Conservation (phyloP, 2,797 vertebrate genomes). For the Cryptoblepharus egeriae region DNA sequence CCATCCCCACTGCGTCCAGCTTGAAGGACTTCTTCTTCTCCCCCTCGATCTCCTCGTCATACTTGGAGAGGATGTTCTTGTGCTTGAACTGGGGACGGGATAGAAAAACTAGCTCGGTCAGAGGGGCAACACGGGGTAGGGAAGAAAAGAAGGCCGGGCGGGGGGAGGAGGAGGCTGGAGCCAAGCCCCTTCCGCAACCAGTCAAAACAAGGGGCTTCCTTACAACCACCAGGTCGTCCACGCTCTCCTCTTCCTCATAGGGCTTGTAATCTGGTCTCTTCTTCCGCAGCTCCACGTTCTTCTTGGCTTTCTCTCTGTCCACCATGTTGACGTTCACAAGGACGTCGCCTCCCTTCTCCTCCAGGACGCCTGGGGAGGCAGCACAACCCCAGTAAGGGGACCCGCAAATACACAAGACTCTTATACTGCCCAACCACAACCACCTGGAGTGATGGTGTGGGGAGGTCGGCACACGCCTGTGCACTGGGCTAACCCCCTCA, state of each 20-base stretch:
- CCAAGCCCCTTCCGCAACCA: too few species aligned
- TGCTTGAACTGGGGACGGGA: constrained; percentile 72
- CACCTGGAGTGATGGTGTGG: too few species aligned
- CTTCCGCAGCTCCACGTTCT: constrained; percentile 89
- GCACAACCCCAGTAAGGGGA: rapidly evolving
- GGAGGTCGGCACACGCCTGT: too few species aligned
- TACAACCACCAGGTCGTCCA: constrained; percentile 87
- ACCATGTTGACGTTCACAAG: constrained; percentile 89
- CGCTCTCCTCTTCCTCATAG: constrained; percentile 88
- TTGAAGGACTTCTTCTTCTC: constrained; percentile 90
- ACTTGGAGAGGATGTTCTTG: constrained; percentile 86
- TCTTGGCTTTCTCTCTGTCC: constrained; percentile 90
- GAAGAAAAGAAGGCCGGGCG: background rate
- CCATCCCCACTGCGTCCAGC: constrained; percentile 81
- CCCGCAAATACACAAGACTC: background rate
- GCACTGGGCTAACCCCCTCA: too few species aligned
- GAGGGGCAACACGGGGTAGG: too few species aligned
- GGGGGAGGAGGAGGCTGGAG: too few species aligned
- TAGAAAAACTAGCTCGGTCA: background rate
- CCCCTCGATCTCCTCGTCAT: constrained; percentile 92
- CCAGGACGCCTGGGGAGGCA: constrained; percentile 81
- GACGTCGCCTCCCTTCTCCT: constrained; percentile 87
- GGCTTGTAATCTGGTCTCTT: constrained; percentile 91
- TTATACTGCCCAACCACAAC: background rate
- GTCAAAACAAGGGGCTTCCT: background rate